Evolutionary conservation across 2,888 invertebrate genomes (phyloP), one percentile per base, ranked within the genome.

Genomic region (Acleris literana): DNA sequence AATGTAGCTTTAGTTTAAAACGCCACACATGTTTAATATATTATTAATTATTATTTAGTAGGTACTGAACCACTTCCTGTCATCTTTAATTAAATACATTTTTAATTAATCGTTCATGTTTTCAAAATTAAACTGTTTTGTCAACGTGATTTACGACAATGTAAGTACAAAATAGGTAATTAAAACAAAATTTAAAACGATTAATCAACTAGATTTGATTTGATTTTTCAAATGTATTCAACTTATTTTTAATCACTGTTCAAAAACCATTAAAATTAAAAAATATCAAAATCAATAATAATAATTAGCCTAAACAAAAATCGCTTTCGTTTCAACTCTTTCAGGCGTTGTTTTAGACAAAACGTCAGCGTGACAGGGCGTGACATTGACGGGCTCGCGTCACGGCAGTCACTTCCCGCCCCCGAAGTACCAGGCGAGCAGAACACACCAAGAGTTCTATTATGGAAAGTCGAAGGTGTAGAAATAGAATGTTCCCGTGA

Each of bases 401-500:
- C 93, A 93, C 87, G 83, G 85, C 80, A 84, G 84, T 87, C 89
- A 86, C 79, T 82, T 80, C 74, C 72, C 76, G 79, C 80, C 81
- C 83, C 83, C 79, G 76, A 76, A 74, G 82, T 90, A 93, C 90
- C 79, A 93, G 93, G 92, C 75, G 73, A 80, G 11, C 85, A 92
- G 78, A 81, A 83, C 43, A 44, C 51, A 33, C 46, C 60, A 77
- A 74, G 82, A 85, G 84, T 72, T 81, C 70, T 67, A 43, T 60
- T 33, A 16, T 56, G 44, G 66, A 71, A 79, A 72, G 70, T 77
- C 82, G 33, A 33, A 82, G 86, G 82, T 84, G 83, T 81, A 77
- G 79, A 89, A 90, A 90, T 91, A 91, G 89, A 90, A 82, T 71
- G 76, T 87, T 84, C 84, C 85, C 86, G 79, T n/a, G n/a, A n/a